A percentile compares a stretch with the other conserved stretches of the same genome.
phyloP scores from a whole-genome alignment of 2,797 vertebrate genomes.

The Coccyzus lansbergi region DNA sequence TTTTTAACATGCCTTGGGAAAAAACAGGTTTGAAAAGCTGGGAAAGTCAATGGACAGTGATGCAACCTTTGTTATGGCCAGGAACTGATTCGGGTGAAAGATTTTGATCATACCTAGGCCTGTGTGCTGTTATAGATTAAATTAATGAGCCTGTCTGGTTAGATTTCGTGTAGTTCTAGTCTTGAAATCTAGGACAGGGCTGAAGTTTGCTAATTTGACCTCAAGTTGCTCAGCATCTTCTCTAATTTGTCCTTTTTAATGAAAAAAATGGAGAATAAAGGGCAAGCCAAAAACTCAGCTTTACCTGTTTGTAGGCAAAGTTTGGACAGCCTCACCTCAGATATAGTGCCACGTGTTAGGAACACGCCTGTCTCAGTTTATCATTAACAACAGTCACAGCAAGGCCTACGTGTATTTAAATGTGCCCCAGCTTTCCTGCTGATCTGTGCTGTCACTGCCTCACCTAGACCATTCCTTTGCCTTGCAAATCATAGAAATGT shows the following conservation, averaged over 20 bases:
- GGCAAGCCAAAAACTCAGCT: not conserved
- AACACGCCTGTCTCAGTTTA: not conserved
- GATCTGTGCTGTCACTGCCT: not conserved
- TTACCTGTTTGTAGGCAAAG: not conserved
- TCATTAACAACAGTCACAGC: not conserved
- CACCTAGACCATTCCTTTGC: not conserved
- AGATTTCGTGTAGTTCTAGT: not conserved
- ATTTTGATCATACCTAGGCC: not conserved
- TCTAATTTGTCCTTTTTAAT: not conserved
- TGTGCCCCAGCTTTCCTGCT: too few relatives aligned
- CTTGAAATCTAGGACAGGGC: not conserved
- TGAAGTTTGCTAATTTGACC: not conserved
- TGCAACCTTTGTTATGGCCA: not conserved
- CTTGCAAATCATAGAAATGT: too few relatives aligned
- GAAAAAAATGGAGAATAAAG: not conserved
- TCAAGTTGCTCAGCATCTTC: not conserved
- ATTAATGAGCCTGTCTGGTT: not conserved
- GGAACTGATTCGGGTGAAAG: not conserved
- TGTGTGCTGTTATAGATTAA: conserved; percentile 9
- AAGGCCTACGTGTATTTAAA: accelerated
- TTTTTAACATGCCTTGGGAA: not conserved
- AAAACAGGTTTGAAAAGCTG: too few relatives aligned
- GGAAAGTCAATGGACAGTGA: too few relatives aligned
- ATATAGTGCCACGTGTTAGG: accelerated
- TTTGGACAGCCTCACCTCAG: not conserved